Base-by-base conservation (phyloP, 2,888 invertebrate species). In the Lymantria dispar region DNA sequence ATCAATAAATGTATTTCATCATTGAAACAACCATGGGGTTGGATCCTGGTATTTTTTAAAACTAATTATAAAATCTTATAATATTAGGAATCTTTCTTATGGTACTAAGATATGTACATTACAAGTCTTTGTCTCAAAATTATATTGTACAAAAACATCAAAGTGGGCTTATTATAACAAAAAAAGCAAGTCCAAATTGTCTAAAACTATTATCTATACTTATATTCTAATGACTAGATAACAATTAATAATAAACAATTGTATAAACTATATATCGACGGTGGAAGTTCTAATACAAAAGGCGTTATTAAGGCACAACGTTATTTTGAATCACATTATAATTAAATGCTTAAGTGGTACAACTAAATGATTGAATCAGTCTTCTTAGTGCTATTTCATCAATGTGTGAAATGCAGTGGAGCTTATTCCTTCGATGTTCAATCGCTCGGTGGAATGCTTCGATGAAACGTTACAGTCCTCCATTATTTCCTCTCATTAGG, bases 401-500 rank as follows among this genome's bases (percentile, higher is more conserved):
- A 68, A 80, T 72, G 80, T 81, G 80, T 76, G 77, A 85, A 87
- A 89, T 86, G 83, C 83, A 75, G 74, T 79, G 74, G 73, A 78
- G 65, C 72, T 15, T 80, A 80, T 84, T 84, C 80, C 78, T 79
- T 81, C 74, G 79, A 70, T 74, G 76, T 76, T 78, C 79, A 77
- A 79, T 80, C 80, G 69, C 69, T 75, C 78, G 69, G 33, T 73
- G 83, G 90, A 88, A 89, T 89, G 89, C 85, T 80, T 89, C 87
- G 87, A 87, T 87, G 85, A 80, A 72, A 87, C 86, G 85, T 87
- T 85, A 84, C 81, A 84, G 84, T 81, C 89, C 83, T 85, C 85
- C 82, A 90, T 90, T 89, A 91, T 85, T 86, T 83, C 80, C 90
- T 83, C 86, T 88, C 91, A 89, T 91, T 91, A 91, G 88, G 88